A percentile compares a stretch with the other conserved stretches of the same genome.
phyloP scores from a whole-genome alignment of 2,888 invertebrate genomes.

The Callimorpha dominula region DNA sequence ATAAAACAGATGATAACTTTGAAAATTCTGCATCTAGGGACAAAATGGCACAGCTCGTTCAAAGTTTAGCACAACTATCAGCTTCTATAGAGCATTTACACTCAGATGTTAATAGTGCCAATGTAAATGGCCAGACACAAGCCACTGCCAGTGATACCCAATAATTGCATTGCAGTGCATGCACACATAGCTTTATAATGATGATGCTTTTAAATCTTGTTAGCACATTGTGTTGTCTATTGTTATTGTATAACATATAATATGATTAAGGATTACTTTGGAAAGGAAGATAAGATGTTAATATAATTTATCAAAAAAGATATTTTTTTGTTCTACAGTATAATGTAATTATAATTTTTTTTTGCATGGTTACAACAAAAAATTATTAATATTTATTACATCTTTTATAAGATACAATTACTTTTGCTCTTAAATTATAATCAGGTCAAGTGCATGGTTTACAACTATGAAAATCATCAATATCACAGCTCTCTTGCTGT shows the following conservation, averaged over 20 bases:
- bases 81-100: slow-evolving; percentile 95
- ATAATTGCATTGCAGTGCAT: slow-evolving; percentile 2
- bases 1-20: slow-evolving; percentile 77
- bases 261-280: neutral
- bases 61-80: slow-evolving; percentile 93
- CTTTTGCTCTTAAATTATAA: neutral
- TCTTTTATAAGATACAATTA: neutral
- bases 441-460: neutral
- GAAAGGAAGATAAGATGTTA: neutral
- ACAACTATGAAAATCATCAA: neutral
- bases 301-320: neutral
- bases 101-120: slow-evolving; percentile 67
- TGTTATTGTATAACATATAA: neutral
- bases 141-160: slow-evolving; percentile 30
- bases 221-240: neutral
- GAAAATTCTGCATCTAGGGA: slow-evolving; percentile 90
- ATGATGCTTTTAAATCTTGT: neutral
- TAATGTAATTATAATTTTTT: neutral
- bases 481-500: neutral
- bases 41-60: slow-evolving; percentile 93
- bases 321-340: neutral
- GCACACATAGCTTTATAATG: no score
- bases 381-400: neutral
- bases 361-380: neutral
- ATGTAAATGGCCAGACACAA: slow-evolving; percentile 37